Evolutionary conservation across 2,797 vertebrate genomes (phyloP).

Genomic region (Tadarida brasiliensis): DNA sequence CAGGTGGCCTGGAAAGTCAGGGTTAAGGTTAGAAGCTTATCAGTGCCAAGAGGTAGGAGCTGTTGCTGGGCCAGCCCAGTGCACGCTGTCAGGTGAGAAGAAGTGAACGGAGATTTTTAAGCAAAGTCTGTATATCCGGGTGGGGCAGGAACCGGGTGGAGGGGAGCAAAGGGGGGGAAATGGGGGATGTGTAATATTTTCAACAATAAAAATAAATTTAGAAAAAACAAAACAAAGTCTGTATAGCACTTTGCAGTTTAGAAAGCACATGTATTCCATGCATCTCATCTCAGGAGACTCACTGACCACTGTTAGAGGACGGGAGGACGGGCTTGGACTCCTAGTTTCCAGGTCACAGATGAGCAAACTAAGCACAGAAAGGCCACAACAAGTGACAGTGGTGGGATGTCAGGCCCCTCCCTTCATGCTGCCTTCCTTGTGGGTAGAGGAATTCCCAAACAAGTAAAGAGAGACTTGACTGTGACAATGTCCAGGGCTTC

Average conservation of each 20-base stretch:
- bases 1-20: slow-evolving; percentile 10
- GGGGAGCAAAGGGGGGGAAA: too few relatives aligned
- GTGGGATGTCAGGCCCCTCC: not conserved
- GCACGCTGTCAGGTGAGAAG: not conserved
- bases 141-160: too few relatives aligned
- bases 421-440: not conserved
- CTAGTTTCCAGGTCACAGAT: not conserved
- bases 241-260: not conserved
- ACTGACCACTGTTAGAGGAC: not conserved
- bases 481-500: not conserved
- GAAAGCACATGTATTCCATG: not conserved
- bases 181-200: too few relatives aligned
- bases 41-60: not conserved
- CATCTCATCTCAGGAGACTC: not conserved
- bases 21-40: not conserved
- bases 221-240: not conserved
- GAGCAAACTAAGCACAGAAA: not conserved
- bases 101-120: not conserved
- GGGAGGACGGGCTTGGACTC: not conserved
- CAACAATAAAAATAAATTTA: too few relatives aligned
- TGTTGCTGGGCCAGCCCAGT: not conserved
- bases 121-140: not conserved
- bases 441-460: not conserved
- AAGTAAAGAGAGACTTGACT: not conserved
- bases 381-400: not conserved